phyloP scores from a whole-genome alignment of 2,888 invertebrate genomes.

The Taenaris catops region DNA sequence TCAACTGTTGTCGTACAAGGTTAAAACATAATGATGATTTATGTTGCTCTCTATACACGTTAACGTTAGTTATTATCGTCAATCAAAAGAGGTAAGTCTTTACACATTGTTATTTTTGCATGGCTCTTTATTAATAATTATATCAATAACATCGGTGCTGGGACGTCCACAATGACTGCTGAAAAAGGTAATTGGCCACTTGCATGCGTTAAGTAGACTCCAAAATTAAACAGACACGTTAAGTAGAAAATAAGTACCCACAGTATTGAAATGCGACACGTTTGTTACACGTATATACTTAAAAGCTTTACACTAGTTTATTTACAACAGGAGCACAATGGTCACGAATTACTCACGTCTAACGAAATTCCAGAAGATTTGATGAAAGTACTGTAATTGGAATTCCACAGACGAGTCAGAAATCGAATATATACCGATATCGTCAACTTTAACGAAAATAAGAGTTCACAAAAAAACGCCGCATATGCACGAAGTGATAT shows the following conservation, averaged over 20 bases:
- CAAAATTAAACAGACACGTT: conserved; percentile 68
- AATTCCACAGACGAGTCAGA: conserved; percentile 86
- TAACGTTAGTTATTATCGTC: conserved; percentile 50
- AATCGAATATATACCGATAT: conserved; percentile 91
- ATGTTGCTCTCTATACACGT: conserved; percentile 48
- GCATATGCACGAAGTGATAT: conserved; percentile 76
- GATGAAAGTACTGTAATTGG: conserved; percentile 48
- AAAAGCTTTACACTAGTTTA: conserved; percentile 49
- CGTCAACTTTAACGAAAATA: conserved; percentile 89
- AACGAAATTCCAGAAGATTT: conserved; percentile 41
- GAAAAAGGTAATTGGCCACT: conserved; percentile 45
- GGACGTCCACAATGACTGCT: conserved; percentile 37
- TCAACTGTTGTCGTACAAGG: conserved; percentile 55
- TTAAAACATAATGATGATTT: conserved; percentile 46
- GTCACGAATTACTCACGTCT: conserved; percentile 60
- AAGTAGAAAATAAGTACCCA: conserved; percentile 21
- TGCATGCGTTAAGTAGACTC: conserved; percentile 63
- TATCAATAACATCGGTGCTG: conserved; percentile 56
- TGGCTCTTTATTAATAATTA: conserved; percentile 37
- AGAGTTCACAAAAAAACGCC: conserved; percentile 84
- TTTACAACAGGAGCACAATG: conserved; percentile 53
- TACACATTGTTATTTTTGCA: conserved; percentile 40
- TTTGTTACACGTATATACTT: conserved; percentile 45
- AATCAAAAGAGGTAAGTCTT: conserved; percentile 61
- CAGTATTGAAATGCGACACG: conserved; percentile 38